Conservation (phyloP, 2,797 vertebrate species). For the Gymnothorax reevesii region DNA sequence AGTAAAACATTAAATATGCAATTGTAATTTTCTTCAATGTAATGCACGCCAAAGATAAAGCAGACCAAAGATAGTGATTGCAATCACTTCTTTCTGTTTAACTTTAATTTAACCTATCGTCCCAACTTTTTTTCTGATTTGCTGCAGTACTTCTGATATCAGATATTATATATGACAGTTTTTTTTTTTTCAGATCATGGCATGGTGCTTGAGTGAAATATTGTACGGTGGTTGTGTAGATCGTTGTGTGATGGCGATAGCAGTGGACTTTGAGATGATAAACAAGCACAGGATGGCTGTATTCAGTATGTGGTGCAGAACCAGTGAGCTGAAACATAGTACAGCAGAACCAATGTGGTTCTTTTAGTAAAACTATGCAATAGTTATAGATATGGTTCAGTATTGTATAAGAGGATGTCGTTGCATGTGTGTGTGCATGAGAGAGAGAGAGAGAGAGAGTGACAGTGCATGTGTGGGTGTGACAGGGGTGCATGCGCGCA, state of each 20-base stretch:
- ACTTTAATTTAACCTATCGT: too few relatives aligned
- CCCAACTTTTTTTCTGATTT: too few relatives aligned
- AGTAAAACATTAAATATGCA: too few relatives aligned
- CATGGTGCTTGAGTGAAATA: not conserved
- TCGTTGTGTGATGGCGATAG: not conserved
- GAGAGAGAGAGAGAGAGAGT: not conserved
- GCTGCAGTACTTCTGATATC: too few relatives aligned
- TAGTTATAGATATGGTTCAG: not conserved
- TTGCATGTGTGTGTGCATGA: not conserved
- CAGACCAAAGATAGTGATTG: too few relatives aligned
- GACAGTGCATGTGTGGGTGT: not conserved
- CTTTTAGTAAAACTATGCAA: not conserved
- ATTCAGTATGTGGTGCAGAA: not conserved
- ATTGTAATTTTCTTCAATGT: too few relatives aligned
- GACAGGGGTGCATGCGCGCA: conserved; percentile 28
- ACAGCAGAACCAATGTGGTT: not conserved
- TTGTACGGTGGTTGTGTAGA: not conserved
- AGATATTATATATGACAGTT: too few relatives aligned
- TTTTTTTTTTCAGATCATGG: not conserved
- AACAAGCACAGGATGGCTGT: not conserved
- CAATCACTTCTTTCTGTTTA: too few relatives aligned
- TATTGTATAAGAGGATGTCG: not conserved
- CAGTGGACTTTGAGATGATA: not conserved
- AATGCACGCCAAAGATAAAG: too few relatives aligned
- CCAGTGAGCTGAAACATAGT: not conserved